Base-by-base conservation (phyloP, 2,888 invertebrate genomes). In the Mactromeris polynyma region DNA sequence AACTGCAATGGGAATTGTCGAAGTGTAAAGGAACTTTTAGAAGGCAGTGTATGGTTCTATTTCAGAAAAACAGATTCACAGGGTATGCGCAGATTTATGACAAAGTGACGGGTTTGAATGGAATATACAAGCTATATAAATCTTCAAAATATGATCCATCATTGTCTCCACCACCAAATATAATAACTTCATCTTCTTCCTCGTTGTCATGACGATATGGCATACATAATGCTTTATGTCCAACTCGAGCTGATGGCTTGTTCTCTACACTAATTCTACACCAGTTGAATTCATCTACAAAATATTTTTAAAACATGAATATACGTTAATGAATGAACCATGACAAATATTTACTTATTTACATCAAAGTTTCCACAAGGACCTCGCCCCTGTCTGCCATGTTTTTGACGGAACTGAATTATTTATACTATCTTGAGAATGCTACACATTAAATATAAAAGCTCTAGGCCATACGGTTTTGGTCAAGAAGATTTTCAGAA, bases 131-230 rank as follows among this genome's bases (percentile, higher is more conserved):
- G 81, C 94, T 93, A 69, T 95, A 91, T 38, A 96, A 94, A 89
- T 96, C 96, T 40, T 93, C 90, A 92, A 94, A 96, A 83, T 95
- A 96, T 1, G 92, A 92, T 0, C 96, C 96, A 78, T 96, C 96
- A 91, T 96, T 96, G 92, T 96, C 96, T 7, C 96, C 96, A 14
- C 96, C 96, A 0, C 96, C 96, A 93, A 96, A 96, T 78, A 96
- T 93, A 36, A 96, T 90, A 2, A 96, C 93, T 81, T 96, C 96
- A 89, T 96, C 96, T 54, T 95, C 93, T 46, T 96, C 94, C 69
- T 95, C 93, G 85, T 95, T 95, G 81, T 95, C 95, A 91, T 96
- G 95, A 81, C 93, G 94, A 93, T 96, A 96, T 2, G 96, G 95
- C 88, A 96, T 94, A 91, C 96, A 96, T 78, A 96, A 77, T 7